Conservation (phyloP, 2,797 vertebrate species). For the Trematomus bernacchii region DNA sequence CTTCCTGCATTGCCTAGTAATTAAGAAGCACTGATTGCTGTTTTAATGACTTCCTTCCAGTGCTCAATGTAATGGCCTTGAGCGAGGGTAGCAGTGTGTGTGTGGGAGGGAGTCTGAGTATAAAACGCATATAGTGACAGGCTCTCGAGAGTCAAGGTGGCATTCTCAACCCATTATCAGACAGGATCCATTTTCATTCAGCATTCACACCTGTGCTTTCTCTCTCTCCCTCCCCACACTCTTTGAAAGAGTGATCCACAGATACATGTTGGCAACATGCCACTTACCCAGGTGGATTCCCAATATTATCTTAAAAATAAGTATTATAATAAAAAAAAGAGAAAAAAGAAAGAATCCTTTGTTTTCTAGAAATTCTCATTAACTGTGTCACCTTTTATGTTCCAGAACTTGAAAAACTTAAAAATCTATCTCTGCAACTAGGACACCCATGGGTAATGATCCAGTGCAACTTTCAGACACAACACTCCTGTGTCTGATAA, state of each 20-base stretch:
- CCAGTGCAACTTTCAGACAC: constrained; percentile 55
- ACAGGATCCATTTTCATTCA: constrained; percentile 65
- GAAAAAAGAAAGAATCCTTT: neutral
- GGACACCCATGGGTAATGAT: constrained; percentile 53
- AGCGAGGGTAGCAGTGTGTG: constrained; percentile 5
- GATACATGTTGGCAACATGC: constrained; percentile 15
- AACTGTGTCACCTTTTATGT: constrained; percentile 5
- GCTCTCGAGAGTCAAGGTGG: constrained; percentile 69
- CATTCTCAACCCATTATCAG: constrained; percentile 78
- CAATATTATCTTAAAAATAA: neutral
- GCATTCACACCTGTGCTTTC: constrained; percentile 57
- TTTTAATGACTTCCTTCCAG: constrained; percentile 79
- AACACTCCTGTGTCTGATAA: constrained; percentile 67
- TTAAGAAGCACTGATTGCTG: constrained; percentile 78
- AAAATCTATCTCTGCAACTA: constrained; percentile 23
- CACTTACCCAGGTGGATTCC: constrained; percentile 36
- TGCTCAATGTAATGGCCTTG: constrained; percentile 57
- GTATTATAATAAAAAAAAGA: neutral
- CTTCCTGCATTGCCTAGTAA: constrained; percentile 65
- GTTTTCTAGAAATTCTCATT: neutral
- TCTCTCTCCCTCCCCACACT: neutral
- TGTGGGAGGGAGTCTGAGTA: constrained; percentile 13
- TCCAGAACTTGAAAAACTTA: constrained; percentile 11
- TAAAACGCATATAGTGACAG: constrained; percentile 53
- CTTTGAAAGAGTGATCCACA: constrained; percentile 1